These are phyloP conservation scores for Ceriagrion tenellum DNA, from an alignment of 2,888 invertebrate genomes.

Conservation along the genomic window DNA sequence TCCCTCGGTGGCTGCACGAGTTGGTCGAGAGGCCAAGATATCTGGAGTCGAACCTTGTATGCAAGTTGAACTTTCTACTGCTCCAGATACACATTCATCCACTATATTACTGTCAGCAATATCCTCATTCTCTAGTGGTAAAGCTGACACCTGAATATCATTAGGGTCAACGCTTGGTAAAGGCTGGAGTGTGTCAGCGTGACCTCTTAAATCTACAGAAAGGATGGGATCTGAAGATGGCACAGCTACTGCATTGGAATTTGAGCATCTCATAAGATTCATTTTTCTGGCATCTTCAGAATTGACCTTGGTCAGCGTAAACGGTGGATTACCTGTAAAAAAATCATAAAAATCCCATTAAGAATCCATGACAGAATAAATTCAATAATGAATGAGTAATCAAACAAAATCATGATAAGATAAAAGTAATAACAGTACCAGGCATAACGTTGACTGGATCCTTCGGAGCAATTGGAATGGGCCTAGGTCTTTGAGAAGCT, in stretches of 20 bases:
- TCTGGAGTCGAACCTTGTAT: neutral
- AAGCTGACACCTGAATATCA: neutral
- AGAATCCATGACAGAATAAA: neutral
- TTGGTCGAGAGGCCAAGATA: neutral
- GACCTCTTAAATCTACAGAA: neutral
- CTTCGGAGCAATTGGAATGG: neutral
- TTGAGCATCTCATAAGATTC: neutral
- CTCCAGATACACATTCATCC: neutral
- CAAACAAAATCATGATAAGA: neutral
- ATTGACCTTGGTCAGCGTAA: neutral
- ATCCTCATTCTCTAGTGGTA: neutral
- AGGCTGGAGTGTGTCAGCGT: neutral
- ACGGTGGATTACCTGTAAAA: conserved; percentile 36
- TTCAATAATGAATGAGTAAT: neutral
- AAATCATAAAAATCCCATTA: neutral
- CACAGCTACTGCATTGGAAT: neutral
- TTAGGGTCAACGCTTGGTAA: neutral
- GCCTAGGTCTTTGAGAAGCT: neutral
- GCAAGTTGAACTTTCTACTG: neutral
- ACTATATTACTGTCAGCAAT: neutral
- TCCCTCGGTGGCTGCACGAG: conserved; percentile 14
- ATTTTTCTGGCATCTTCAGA: conserved; percentile 15
- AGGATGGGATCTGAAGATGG: neutral
- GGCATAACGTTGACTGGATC: conserved; percentile 13
- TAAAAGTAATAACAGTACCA: neutral